Evolutionary conservation across 2,797 vertebrate species (phyloP).

Genomic region (Gymnoscopelus microlampas): DNA sequence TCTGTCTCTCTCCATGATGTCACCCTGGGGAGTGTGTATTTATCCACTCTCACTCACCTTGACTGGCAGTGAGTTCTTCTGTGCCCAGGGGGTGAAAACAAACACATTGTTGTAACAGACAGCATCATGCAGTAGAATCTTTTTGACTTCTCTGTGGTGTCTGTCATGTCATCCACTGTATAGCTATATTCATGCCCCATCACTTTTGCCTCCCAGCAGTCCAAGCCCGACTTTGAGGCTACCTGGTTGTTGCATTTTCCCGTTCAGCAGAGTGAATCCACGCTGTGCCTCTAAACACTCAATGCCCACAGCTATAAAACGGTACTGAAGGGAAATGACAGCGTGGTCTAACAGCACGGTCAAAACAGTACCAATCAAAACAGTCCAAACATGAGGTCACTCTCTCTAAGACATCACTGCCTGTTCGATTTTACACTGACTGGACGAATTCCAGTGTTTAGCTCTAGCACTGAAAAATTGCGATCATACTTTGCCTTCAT

Average conservation of each 20-base stretch:
- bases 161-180: not conserved
- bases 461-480: not conserved
- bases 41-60: constrained; percentile 42
- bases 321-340: constrained; percentile 35
- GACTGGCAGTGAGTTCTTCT: constrained; percentile 21
- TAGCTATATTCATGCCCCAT: constrained; percentile 11
- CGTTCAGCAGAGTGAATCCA: constrained; percentile 13
- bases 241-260: constrained; percentile 16
- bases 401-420: not conserved
- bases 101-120: constrained; percentile 16
- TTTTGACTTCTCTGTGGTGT: not conserved
- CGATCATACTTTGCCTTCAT: not conserved
- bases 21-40: constrained; percentile 46
- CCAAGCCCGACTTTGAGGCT: not conserved
- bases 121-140: constrained; percentile 1
- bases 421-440: not conserved
- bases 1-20: constrained; percentile 10
- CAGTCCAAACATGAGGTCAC: constrained; percentile 15
- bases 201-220: constrained; percentile 20
- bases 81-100: constrained; percentile 32
- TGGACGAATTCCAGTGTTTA: not conserved
- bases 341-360: constrained; percentile 25
- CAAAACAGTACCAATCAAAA: constrained; percentile 6
- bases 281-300: constrained; percentile 11
- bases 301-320: constrained; percentile 14